Conservation (phyloP, 2,113 vertebrate genomes). For the Mustela lutreola region DNA sequence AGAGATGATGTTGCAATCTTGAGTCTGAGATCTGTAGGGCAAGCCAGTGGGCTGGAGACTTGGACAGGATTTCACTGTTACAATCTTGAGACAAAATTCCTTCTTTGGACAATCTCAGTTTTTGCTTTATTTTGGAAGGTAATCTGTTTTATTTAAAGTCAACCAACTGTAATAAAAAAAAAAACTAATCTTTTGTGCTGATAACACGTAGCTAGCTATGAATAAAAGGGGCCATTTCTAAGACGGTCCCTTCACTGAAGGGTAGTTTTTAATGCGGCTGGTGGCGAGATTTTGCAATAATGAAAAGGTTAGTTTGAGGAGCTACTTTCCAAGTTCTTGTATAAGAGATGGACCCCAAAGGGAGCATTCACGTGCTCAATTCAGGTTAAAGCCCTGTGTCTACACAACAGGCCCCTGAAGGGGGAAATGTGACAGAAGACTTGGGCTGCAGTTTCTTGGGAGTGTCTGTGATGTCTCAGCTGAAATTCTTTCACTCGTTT, state of each 20-base stretch:
- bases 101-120: background rate
- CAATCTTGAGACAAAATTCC: background rate
- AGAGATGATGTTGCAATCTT: background rate
- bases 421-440: background rate
- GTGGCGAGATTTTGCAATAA: background rate
- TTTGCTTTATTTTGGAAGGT: background rate
- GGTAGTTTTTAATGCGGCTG: background rate
- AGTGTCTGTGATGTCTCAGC: background rate
- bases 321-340: background rate
- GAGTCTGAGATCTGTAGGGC: background rate
- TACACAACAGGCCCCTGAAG: background rate
- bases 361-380: background rate
- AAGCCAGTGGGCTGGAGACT: background rate
- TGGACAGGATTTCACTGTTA: background rate
- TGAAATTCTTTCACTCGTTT: conserved; percentile 14
- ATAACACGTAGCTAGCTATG: conserved; percentile 30
- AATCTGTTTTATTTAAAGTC: conserved; percentile 5
- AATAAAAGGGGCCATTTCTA: conserved; percentile 47
- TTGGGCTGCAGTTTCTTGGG: background rate
- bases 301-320: background rate
- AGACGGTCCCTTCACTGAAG: background rate
- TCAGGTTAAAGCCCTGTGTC: background rate
- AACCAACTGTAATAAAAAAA: background rate
- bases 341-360: background rate
- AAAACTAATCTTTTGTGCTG: conserved; percentile 36